These are phyloP conservation scores for Pogoniulus pusillus DNA, from an alignment of 2,797 vertebrate genomes.

Conservation along the genomic window DNA sequence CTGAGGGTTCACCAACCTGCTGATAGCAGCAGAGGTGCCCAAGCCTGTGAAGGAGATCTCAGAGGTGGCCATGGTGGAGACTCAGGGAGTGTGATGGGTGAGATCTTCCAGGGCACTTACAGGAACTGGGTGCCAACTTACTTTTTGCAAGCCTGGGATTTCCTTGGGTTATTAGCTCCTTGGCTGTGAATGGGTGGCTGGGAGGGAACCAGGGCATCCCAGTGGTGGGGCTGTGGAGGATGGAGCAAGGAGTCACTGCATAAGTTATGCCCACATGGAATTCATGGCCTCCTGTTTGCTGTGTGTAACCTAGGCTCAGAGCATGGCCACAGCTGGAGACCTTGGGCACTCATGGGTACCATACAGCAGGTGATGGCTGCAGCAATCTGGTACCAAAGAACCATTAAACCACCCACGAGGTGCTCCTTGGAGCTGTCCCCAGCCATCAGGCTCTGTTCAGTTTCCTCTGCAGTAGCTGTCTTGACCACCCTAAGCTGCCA, in stretches of 20 bases:
- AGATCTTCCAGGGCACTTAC: background rate
- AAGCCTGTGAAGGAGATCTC: background rate
- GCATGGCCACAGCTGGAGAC: too few relatives aligned
- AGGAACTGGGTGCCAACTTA: background rate
- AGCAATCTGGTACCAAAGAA: accelerated
- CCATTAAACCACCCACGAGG: background rate
- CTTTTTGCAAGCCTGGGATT: background rate
- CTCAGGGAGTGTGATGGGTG: accelerated
- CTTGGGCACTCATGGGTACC: accelerated
- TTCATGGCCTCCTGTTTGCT: background rate
- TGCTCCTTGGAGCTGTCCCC: background rate
- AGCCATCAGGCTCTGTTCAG: background rate
- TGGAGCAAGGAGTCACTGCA: background rate
- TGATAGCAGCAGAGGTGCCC: background rate
- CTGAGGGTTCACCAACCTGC: background rate
- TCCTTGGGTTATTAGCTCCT: background rate
- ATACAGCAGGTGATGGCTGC: accelerated
- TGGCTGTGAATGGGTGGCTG: accelerated
- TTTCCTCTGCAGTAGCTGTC: background rate
- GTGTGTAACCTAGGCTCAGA: background rate
- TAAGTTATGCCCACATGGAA: accelerated
- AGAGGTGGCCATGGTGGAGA: accelerated
- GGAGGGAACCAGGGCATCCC: background rate
- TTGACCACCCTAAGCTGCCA: background rate
- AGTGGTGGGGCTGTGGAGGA: accelerated